A percentile compares a stretch with the other conserved stretches of the same genome.
Conservation (phyloP, 2,888 invertebrate species). For the Heliothis peltigera region DNA sequence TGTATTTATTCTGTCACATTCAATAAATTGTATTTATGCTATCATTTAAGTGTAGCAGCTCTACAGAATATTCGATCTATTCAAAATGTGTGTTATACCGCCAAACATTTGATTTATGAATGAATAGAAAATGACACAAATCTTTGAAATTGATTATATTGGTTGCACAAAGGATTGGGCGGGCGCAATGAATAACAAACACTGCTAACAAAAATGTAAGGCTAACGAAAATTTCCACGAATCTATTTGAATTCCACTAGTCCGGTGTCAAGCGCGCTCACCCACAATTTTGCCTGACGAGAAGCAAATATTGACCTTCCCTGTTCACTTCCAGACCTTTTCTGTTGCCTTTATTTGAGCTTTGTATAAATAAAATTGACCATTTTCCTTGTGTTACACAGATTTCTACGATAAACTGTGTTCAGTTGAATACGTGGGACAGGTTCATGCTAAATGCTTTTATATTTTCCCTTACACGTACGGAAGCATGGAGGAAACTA, state of each 20-base stretch:
- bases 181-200: conserved; percentile 3
- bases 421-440: conserved; percentile 45
- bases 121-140: no score
- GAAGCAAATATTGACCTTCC: conserved; percentile 81
- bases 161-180: not conserved
- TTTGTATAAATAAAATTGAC: conserved; percentile 62
- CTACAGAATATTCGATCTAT: no score
- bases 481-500: conserved; percentile 17
- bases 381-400: conserved; percentile 60
- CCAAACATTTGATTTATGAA: no score
- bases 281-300: conserved; percentile 80
- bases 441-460: conserved; percentile 40
- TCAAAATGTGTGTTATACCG: no score
- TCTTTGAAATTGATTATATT: no score
- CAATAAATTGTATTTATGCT: no score
- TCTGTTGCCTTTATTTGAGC: conserved; percentile 70
- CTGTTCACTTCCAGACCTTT: conserved; percentile 76
- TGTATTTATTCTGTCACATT: no score
- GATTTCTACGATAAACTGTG: conserved; percentile 55
- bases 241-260: conserved; percentile 82
- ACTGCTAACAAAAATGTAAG: conserved; percentile 32
- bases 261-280: conserved; percentile 74
- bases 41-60: no score
- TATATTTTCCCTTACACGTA: conserved; percentile 35
- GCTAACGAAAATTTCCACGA: conserved; percentile 47